A percentile compares a stretch with the other conserved stretches of the same genome.
These are phyloP conservation scores for Odontomyia ornata DNA, from an alignment of 2,888 invertebrate species.

Conservation along the genomic window DNA sequence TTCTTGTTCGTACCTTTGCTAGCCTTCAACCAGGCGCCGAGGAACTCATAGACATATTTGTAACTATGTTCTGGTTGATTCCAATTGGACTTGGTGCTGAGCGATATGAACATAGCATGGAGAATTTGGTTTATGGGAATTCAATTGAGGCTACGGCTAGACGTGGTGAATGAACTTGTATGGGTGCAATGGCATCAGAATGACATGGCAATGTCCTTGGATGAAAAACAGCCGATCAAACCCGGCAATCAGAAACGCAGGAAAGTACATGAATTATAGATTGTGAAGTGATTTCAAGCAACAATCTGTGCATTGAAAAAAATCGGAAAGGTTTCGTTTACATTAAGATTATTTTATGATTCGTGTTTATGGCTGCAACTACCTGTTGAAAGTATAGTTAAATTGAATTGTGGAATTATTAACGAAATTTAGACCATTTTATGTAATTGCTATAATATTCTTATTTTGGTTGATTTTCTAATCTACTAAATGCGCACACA, in stretches of 20 bases:
- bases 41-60: constrained; percentile 46
- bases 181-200: constrained; percentile 44
- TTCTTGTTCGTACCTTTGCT: constrained; percentile 65
- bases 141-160: background rate
- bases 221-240: constrained; percentile 62
- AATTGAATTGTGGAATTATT: too few species aligned
- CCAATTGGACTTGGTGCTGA: background rate
- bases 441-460: too few species aligned
- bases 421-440: too few species aligned
- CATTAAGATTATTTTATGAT: too few species aligned
- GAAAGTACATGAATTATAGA: background rate
- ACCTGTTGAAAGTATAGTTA: too few species aligned
- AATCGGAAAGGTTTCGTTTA: too few species aligned
- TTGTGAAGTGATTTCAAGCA: background rate
- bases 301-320: background rate
- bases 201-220: constrained; percentile 64
- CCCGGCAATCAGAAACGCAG: constrained; percentile 56
- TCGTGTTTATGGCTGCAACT: too few species aligned
- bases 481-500: too few species aligned
- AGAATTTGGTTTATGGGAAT: too few species aligned
- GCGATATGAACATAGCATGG: background rate
- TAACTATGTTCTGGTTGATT: background rate
- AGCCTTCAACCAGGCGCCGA: constrained; percentile 63
- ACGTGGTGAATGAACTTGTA: constrained; percentile 1
- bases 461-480: too few species aligned